Conservation (phyloP, 2,888 invertebrate genomes). For the Drosophila kanekoi region DNA sequence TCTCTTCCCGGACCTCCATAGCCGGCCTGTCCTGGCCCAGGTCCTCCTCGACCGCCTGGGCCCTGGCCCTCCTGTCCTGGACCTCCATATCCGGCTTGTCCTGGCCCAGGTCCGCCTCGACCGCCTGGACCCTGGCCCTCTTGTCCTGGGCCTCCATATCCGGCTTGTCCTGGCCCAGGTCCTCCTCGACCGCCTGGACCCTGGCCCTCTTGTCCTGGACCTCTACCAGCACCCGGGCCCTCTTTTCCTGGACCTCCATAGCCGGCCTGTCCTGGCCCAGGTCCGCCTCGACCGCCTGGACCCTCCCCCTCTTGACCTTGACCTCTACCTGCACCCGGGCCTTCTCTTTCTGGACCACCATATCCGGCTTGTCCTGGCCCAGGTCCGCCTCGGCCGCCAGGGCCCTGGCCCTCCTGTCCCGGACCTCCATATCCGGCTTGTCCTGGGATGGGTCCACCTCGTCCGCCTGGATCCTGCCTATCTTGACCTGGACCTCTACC, state of each 20-base stretch:
- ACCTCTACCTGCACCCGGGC: too few relatives aligned
- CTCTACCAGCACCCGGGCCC: not conserved
- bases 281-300: not conserved
- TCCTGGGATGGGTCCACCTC: not conserved
- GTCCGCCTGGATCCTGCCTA: not conserved
- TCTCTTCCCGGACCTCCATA: not conserved
- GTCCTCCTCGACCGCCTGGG: too few relatives aligned
- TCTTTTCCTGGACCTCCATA: not conserved
- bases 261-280: not conserved
- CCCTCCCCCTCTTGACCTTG: not conserved
- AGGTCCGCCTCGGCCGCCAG: too few relatives aligned
- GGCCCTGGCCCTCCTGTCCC: not conserved
- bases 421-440: not conserved
- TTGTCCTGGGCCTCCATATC: not conserved
- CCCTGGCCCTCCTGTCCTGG: too few relatives aligned
- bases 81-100: slow-evolving; percentile 3
- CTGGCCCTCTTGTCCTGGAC: too few relatives aligned
- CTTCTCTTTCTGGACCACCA: too few relatives aligned
- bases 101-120: not conserved
- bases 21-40: not conserved
- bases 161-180: too few relatives aligned
- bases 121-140: not conserved
- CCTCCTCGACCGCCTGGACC: not conserved
- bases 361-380: not conserved
- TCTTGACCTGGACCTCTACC: too few relatives aligned